Evolutionary conservation across 2,113 vertebrate species (phyloP), one percentile per base, ranked within the genome.

Genomic region (Ciconia stormi): DNA sequence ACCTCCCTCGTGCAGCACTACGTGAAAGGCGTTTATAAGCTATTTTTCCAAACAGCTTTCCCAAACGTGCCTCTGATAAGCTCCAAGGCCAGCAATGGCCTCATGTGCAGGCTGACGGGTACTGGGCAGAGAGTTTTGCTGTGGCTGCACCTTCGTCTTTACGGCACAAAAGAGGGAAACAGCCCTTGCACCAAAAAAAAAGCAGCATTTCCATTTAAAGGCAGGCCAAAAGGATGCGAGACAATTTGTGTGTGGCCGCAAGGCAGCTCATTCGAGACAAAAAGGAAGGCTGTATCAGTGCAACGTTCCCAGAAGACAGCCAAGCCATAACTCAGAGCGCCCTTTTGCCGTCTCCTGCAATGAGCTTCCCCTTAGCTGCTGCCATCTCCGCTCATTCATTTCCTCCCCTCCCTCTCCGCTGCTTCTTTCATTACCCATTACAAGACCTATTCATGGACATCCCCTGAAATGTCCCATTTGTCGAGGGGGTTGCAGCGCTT

Each of bases 291-390:
- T 85, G 22, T 91, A 76, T 85, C 42, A 53, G 46, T 85, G 67
- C 73, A 85, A 42, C 89, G 94, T 95, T 97, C 94, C 91, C 93
- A 95, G 84, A 94, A 95, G 84, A 94, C 96, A 96, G 81, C 77
- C 78, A 66, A 93, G 42, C 38, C 58, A 27, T 95, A 95, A 90
- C 86, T 97, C 89, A 95, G 90, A 89, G 61, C 1, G 2, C 47
- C 44, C 74, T 85, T 87, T 78, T 8, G 32, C 65, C 0, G 0
- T 53, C 91, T 82, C 62, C 91, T 74, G 58, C 53, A 27, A 44
- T 0, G 6, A 87, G 70, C 42, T 79, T 79, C 71, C 66, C 65
- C 61, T 53, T 12, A 72, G 89, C 87, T 59, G 90, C 89, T 66
- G 88, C 90, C 82, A 6, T 32, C 70, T 82, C 77, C 3, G 4